Evolutionary conservation across 2,113 vertebrate genomes (phyloP).

Genomic region (Bubo blakistoni): DNA sequence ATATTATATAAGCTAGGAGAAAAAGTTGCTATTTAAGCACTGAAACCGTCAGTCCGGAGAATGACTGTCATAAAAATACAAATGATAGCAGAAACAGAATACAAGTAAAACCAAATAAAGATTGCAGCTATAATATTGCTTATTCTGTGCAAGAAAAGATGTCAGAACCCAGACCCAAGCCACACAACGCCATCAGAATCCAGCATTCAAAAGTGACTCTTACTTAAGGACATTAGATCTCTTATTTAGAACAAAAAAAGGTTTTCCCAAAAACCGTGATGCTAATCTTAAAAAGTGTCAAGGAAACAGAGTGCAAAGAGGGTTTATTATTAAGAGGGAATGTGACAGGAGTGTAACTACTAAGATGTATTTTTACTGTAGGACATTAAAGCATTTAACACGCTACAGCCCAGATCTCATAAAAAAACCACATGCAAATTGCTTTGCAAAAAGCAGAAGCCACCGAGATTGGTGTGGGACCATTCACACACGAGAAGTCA

Average conservation of each 20-base stretch:
- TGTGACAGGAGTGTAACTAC: not conserved
- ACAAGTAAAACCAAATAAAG: not conserved
- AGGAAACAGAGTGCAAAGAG: not conserved
- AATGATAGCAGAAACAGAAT: not conserved
- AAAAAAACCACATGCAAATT: rapidly evolving
- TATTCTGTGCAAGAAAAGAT: not conserved
- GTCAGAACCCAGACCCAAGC: not conserved
- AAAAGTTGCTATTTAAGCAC: not conserved
- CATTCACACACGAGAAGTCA: rapidly evolving
- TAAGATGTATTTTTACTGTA: not conserved
- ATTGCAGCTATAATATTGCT: not conserved
- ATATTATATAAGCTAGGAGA: not conserved
- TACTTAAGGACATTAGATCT: not conserved
- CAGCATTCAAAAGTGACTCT: too few relatives aligned
- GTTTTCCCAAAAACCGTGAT: rapidly evolving
- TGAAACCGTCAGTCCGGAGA: not conserved
- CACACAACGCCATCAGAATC: not conserved
- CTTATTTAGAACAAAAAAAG: not conserved
- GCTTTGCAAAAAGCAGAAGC: not conserved
- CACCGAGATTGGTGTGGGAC: not conserved
- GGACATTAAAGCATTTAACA: not conserved
- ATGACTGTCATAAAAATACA: rapidly evolving
- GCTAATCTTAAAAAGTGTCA: rapidly evolving
- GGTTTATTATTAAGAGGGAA: not conserved
- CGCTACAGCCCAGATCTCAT: rapidly evolving